Base-by-base conservation (phyloP, 1,140 invertebrate genomes). In the Pseudomyrmex concolor region DNA sequence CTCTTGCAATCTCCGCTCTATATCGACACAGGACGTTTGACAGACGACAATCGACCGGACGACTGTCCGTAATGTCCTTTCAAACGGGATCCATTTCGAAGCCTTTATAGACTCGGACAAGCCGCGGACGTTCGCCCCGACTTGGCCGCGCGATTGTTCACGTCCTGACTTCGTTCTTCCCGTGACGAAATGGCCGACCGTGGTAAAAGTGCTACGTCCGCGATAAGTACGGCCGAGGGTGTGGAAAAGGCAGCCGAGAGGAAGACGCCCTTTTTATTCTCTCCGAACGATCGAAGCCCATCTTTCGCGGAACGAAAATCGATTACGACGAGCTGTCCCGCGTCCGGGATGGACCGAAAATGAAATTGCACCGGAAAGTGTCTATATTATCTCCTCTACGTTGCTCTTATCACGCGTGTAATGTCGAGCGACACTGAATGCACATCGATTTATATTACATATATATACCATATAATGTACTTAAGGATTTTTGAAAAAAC, bases 301-400 rank as follows among this genome's bases (percentile, higher is more conserved):
- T 84, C 78, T 66, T 34, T 83, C 64, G 73, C 54, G 84, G 76
- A 34, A 86, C 81, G 80, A 88, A 89, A 89, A 89, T 72, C 88
- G 88, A 89, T 89, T 89, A 89, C 85, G 81, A 84, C 66, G 80
- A 86, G 64, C 71, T 81, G 84, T 86, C 84, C 77, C 63, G 80
- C 68, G 51, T n/a, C 67, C 62, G 63, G 73, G 74, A 88, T 76
- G 86, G 76, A 85, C 84, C 81, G 84, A 89, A 89, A 89, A 88
- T 89, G 87, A 89, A 89, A 89, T 89, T 89, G 81, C 86, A 71
- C 76, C 81, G 63, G 81, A 76, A 86, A 89, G 84, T 86, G 87
- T 89, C 88, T 89, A 83, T 80, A 89, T 89, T 89, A 89, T 86
- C 67, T 34, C 76, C 55, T 55, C 67, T 22, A 76, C 76, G 22